Base-by-base conservation (phyloP, 2,113 vertebrate genomes). In the Porphyrio hochstetteri region DNA sequence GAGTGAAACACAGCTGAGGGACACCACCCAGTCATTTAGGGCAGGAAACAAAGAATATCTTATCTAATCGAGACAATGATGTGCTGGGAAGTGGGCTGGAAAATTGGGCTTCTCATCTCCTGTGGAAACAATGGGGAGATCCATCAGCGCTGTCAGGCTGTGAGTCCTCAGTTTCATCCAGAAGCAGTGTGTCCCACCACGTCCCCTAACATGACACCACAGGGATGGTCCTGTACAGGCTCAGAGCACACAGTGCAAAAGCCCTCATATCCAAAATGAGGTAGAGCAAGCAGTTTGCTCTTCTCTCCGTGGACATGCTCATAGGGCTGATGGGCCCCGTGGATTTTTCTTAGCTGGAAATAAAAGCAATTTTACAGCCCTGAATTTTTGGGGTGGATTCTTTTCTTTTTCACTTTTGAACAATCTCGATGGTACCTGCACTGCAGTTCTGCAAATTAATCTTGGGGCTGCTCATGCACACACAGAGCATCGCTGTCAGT, bases 391-490 rank as follows among this genome's bases (percentile, higher is more conserved):
- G 48, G 48, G 24, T 67, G 44, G 23, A 5, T 50, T 52, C 25
- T 52, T 29, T 33, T 11, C 55, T 20, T 24, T 42, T 17, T 40
- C n/a, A n/a, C 21, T 65, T 83, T 48, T 18, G 1, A 83, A 40
- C 61, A 35, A 36, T 28, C 63, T 71, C 2, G 1, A 21, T 42
- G 42, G 17, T 60, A 64, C 88, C 88, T 86, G 83, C 88, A 83
- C 21, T 93, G 88, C 91, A 90, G n/a, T 13, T 75, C 70, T 88
- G 68, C 70, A 85, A n/a, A 69, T 82, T 56, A 71, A 82, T 75
- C 60, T 38, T 2, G 3, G 40, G 82, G 82, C 65, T 92, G 78
- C 77, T 53, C 16, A 3, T 69, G 3, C 77, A 36, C 76, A 29
- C 65, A 79, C 38, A 19, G 25, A 20, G 18, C 36, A n/a, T n/a